phyloP scores from a whole-genome alignment of 2,797 vertebrate species.

The Xiphophorus birchmanni region DNA sequence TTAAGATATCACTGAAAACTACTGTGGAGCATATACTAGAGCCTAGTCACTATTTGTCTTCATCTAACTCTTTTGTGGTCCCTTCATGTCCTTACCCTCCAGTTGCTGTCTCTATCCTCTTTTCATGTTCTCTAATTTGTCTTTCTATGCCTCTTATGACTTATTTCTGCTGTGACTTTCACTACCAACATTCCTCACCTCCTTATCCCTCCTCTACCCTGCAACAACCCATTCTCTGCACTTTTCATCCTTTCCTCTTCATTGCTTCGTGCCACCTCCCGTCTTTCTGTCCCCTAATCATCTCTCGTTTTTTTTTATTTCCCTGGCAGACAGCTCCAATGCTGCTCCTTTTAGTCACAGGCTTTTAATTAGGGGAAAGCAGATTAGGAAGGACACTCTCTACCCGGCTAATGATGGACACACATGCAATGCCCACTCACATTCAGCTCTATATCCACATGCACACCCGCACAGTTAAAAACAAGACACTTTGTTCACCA shows the following conservation, averaged over 20 bases:
- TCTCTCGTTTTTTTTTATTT: slow-evolving; percentile 67
- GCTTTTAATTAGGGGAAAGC: slow-evolving; percentile 73
- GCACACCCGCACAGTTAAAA: not conserved
- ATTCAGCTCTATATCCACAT: not conserved
- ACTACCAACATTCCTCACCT: slow-evolving; percentile 10
- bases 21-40: not conserved
- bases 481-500: not conserved
- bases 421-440: slow-evolving; percentile 5
- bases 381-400: slow-evolving; percentile 68
- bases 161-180: not conserved
- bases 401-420: slow-evolving; percentile 44
- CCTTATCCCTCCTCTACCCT: slow-evolving; percentile 9
- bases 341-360: slow-evolving; percentile 72
- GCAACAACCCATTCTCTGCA: slow-evolving; percentile 19
- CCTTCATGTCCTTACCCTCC: not conserved
- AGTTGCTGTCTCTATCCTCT: slow-evolving; percentile 4
- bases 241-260: slow-evolving; percentile 40
- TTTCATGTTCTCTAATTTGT: not conserved
- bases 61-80: not conserved
- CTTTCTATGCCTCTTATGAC: slow-evolving; percentile 1
- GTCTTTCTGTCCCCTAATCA: slow-evolving; percentile 62
- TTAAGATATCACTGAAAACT: not conserved
- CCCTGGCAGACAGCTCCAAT: slow-evolving; percentile 59
- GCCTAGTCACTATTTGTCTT: slow-evolving; percentile 7
- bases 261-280: slow-evolving; percentile 28